phyloP scores from a whole-genome alignment of 2,797 vertebrate genomes.

The Bradypodion pumilum region DNA sequence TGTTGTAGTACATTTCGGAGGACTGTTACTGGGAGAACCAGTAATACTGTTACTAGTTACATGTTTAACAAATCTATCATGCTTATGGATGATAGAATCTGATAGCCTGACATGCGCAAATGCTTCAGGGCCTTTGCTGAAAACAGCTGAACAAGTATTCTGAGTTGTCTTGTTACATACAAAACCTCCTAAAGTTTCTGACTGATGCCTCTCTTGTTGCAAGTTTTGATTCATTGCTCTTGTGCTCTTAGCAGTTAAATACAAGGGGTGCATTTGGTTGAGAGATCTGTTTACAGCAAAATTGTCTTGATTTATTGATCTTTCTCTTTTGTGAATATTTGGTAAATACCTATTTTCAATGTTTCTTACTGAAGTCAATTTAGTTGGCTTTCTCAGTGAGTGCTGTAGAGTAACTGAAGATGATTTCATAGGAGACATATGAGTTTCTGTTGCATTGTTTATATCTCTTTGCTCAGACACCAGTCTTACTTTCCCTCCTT shows the following conservation, averaged over 20 bases:
- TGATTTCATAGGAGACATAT: conserved; percentile 42
- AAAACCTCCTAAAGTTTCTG: neutral
- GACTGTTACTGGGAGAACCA: conserved; percentile 35
- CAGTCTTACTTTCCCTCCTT: conserved; percentile 12
- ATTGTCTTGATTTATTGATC: conserved; percentile 48
- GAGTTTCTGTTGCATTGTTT: conserved; percentile 18
- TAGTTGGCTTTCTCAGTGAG: conserved; percentile 46
- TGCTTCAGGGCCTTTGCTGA: conserved; percentile 9
- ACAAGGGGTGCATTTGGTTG: conserved; percentile 30
- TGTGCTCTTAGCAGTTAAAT: conserved; percentile 48
- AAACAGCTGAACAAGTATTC: neutral
- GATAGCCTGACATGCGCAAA: conserved; percentile 11
- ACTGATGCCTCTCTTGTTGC: conserved; percentile 44
- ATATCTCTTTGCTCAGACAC: conserved; percentile 48
- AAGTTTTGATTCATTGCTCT: conserved; percentile 44
- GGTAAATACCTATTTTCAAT: conserved; percentile 31
- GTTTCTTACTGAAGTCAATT: conserved; percentile 51
- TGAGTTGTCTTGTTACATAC: conserved; percentile 27
- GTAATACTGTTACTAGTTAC: conserved; percentile 42
- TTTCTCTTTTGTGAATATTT: conserved; percentile 32
- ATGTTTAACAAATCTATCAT: conserved; percentile 25
- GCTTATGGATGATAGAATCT: conserved; percentile 52
- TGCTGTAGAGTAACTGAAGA: conserved; percentile 41
- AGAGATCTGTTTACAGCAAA: conserved; percentile 12
- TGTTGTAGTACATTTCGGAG: conserved; percentile 45